phyloP scores from a whole-genome alignment of 1,140 invertebrate genomes.

The Diabrotica virgifera region DNA sequence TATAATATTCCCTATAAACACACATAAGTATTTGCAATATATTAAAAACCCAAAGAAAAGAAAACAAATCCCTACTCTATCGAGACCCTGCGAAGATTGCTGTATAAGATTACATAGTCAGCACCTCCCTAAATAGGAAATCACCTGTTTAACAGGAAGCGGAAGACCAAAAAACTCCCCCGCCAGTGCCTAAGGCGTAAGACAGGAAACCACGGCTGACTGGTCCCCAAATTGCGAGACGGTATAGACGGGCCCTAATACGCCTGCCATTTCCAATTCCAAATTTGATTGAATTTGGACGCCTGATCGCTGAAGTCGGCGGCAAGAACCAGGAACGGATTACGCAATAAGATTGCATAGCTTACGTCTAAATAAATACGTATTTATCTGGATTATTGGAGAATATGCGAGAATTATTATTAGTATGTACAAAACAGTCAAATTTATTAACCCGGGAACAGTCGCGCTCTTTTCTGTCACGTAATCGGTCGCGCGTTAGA shows the following conservation, averaged over 20 bases:
- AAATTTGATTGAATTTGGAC: not conserved
- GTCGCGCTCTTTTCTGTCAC: too few relatives aligned
- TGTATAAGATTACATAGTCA: not conserved
- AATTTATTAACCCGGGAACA: too few relatives aligned
- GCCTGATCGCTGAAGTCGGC: not conserved
- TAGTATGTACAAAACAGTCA: too few relatives aligned
- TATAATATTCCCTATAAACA: too few relatives aligned
- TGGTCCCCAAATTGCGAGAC: conserved; percentile 1
- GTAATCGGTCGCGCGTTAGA: too few relatives aligned
- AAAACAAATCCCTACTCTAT: not conserved
- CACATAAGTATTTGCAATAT: too few relatives aligned
- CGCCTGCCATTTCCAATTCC: not conserved
- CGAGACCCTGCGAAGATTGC: too few relatives aligned
- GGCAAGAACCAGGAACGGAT: not conserved
- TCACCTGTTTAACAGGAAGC: conserved; percentile 8
- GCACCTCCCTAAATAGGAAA: conserved; percentile 1
- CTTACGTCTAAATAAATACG: too few relatives aligned
- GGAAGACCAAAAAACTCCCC: not conserved
- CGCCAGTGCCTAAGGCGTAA: not conserved
- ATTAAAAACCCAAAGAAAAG: too few relatives aligned
- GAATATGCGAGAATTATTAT: too few relatives aligned
- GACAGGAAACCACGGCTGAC: conserved; percentile 9
- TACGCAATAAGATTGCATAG: too few relatives aligned
- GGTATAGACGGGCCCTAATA: not conserved
- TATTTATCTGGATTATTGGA: too few relatives aligned